phyloP scores from a whole-genome alignment of 2,113 vertebrate species.

The Scomber japonicus region DNA sequence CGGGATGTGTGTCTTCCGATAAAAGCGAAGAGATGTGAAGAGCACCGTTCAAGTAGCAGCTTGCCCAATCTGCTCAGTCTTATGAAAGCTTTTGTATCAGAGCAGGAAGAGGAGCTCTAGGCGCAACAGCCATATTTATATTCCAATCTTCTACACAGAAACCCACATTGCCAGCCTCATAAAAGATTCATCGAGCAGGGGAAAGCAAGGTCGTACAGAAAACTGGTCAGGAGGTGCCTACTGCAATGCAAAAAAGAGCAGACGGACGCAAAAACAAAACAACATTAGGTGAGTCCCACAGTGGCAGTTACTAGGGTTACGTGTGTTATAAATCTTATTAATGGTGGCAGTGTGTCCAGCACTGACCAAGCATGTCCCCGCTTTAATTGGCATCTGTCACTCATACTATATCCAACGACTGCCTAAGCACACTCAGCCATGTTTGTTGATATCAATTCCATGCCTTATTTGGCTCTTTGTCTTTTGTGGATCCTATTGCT shows the following conservation, averaged over 20 bases:
- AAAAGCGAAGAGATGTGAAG: constrained; percentile 64
- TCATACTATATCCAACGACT: constrained; percentile 18
- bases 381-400: constrained; percentile 61
- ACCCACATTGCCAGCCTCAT: constrained; percentile 85
- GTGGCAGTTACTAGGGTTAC: constrained; percentile 58
- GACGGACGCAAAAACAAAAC: constrained; percentile 43
- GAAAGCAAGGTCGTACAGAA: constrained; percentile 85
- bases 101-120: constrained; percentile 75
- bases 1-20: constrained; percentile 55
- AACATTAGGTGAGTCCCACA: constrained; percentile 27
- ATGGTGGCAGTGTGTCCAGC: constrained; percentile 28
- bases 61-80: constrained; percentile 72
- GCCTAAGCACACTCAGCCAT: constrained; percentile 5
- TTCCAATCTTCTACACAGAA: constrained; percentile 87
- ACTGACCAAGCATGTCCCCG: constrained; percentile 34
- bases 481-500: constrained; percentile 39
- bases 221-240: constrained; percentile 80
- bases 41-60: constrained; percentile 65
- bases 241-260: constrained; percentile 72
- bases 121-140: constrained; percentile 86
- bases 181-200: constrained; percentile 86
- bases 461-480: constrained; percentile 54
- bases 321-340: constrained; percentile 35
- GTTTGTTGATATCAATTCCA: constrained; percentile 45
- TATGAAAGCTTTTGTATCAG: constrained; percentile 80